Evolutionary conservation across 1,140 invertebrate species (phyloP).

Genomic region (Monochamus saltuarius): DNA sequence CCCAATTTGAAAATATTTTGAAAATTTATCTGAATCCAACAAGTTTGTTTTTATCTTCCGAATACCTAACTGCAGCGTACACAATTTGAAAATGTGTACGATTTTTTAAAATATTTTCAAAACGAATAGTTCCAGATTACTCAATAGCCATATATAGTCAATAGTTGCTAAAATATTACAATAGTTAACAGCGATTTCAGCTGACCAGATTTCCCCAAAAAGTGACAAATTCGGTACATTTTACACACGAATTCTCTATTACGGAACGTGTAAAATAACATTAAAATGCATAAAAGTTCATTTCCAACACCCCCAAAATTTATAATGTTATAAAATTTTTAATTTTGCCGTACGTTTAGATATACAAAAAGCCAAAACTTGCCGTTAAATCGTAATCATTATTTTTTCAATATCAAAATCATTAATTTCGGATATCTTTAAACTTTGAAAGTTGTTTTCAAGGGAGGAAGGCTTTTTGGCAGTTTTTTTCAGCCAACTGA

Average conservation of each 20-base stretch:
- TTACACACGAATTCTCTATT: constrained; percentile 27
- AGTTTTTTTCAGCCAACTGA: constrained; percentile 25
- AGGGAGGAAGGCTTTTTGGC: constrained; percentile 35
- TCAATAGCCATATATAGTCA: constrained; percentile 44
- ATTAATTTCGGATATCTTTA: too few species aligned
- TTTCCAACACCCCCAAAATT: constrained; percentile 16
- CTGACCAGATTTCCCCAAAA: constrained; percentile 48
- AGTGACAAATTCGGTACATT: constrained; percentile 41
- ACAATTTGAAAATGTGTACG: constrained; percentile 30
- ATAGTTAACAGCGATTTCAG: constrained; percentile 39
- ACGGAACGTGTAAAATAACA: constrained; percentile 31
- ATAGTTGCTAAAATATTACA: constrained; percentile 46
- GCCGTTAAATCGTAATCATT: too few species aligned
- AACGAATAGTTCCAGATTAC: constrained; percentile 27
- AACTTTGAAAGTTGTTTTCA: too few species aligned
- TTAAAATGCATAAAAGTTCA: constrained; percentile 19
- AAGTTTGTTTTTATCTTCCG: neutral
- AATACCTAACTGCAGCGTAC: neutral
- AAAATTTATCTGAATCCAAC: constrained; percentile 7
- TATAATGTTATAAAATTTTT: neutral
- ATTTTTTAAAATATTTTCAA: constrained; percentile 29
- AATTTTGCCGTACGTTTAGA: too few species aligned
- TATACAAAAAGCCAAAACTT: too few species aligned
- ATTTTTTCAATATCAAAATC: too few species aligned
- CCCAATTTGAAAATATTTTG: constrained; percentile 22